Base-by-base conservation (phyloP, 2,888 invertebrate species). In the Alcis repandata region DNA sequence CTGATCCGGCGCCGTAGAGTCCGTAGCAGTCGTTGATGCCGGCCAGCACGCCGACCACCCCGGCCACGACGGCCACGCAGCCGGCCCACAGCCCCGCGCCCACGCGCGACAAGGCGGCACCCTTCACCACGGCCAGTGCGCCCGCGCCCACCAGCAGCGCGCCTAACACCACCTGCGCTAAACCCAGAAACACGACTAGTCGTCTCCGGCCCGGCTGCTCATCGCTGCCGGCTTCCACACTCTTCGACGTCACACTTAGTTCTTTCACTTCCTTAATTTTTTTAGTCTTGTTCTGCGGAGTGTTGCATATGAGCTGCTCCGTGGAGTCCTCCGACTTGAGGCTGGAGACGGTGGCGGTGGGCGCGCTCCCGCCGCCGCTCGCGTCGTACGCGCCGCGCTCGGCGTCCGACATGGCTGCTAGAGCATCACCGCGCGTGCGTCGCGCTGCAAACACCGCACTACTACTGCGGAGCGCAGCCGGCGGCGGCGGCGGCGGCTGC, bases 1-100 rank as follows among this genome's bases (percentile, higher is more conserved):
- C 83, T 48, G 80, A 83, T 48, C 80, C 75, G 13, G 77, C 82
- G 40, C 76, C 82, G 59, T 90, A 85, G 9, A 92, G 75, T 67
- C 92, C 92, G 62, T 93, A 95, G 81, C 94, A 94, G 74, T 94
- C 94, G 71, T 93, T 94, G 73, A 95, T 94, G 52, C 94, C 94
- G 69, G 95, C 95, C 9, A 95, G 88, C 54, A 95, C 94, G 4
- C 96, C 96, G 6, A 95, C 89, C 0, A 91, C 90, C 1, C 96
- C 96, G 0, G 95, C 94, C 7, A 94, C 94, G 15, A 95, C 94
- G 10, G 95, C 95, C 43, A 95, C 89, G 68, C 95, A 94, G 19
- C 96, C 96, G 49, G 95, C 95, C 96, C 96, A 96, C 60, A 96
- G 89, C 2, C 96, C 96, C 1, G 95, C 95, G 20, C 96, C 96